phyloP scores from a whole-genome alignment of 1,140 invertebrate genomes.

The Eufriesea mexicana region DNA sequence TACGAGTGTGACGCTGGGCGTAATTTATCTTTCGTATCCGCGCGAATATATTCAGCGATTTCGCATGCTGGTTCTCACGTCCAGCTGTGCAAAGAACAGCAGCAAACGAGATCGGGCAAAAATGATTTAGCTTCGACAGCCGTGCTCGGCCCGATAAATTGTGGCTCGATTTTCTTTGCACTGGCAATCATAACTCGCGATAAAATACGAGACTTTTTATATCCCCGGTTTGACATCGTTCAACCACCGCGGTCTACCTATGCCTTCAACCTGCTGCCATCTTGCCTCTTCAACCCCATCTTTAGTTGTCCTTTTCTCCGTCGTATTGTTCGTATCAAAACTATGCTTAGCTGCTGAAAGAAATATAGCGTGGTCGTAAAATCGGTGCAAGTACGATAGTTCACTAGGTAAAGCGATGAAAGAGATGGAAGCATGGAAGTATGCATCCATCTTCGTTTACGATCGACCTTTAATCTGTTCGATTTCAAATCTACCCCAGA shows the following conservation, averaged over 20 bases:
- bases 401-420: background rate
- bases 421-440: too few species aligned
- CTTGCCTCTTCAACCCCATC: background rate
- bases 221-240: slow-evolving; percentile 36
- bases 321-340: background rate
- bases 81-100: slow-evolving; percentile 62
- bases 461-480: too few species aligned
- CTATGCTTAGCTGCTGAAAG: background rate
- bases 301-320: background rate
- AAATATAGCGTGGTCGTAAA: background rate
- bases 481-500: too few species aligned
- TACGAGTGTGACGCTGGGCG: slow-evolving; percentile 18
- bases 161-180: slow-evolving; percentile 66
- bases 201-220: slow-evolving; percentile 72
- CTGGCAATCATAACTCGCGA: slow-evolving; percentile 73
- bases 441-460: too few species aligned
- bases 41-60: slow-evolving; percentile 64
- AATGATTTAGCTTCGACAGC: slow-evolving; percentile 72
- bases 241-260: background rate
- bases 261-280: background rate
- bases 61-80: slow-evolving; percentile 60
- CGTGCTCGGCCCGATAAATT: slow-evolving; percentile 67
- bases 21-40: slow-evolving; percentile 59
- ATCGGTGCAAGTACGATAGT: background rate
- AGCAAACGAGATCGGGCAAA: slow-evolving; percentile 68